Conservation (phyloP, 2,797 vertebrate species). For the Notolepis coatsorum region DNA sequence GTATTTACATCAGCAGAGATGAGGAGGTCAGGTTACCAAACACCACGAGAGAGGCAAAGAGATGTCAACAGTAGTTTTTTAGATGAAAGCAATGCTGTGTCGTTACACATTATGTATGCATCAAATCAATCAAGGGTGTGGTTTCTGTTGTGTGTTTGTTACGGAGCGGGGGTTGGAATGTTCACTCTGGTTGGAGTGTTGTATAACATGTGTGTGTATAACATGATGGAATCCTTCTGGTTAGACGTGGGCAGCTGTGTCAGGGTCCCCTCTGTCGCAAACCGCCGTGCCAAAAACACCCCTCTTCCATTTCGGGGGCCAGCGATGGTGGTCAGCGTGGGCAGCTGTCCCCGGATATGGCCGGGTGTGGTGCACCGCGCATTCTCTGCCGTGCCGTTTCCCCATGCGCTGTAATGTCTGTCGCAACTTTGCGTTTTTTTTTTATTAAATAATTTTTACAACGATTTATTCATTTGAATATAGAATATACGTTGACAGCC, state of each 20-base stretch:
- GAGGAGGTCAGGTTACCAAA: slow-evolving; percentile 39
- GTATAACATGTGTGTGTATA: too few species aligned
- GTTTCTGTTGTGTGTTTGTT: neutral
- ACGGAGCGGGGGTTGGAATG: slow-evolving; percentile 16
- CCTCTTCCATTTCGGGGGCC: slow-evolving; percentile 55
- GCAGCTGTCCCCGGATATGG: slow-evolving; percentile 53
- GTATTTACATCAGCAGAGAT: slow-evolving; percentile 34
- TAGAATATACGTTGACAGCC: too few species aligned
- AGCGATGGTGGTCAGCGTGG: slow-evolving; percentile 59
- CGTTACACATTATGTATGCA: too few species aligned
- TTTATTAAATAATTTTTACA: too few species aligned
- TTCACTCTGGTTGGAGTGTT: slow-evolving; percentile 15
- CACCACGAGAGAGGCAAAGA: neutral
- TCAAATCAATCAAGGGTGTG: too few species aligned
- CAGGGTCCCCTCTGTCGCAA: slow-evolving; percentile 62
- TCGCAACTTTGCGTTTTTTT: slow-evolving; percentile 5
- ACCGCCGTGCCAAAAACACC: slow-evolving; percentile 49
- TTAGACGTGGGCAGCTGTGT: slow-evolving; percentile 41
- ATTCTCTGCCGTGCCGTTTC: slow-evolving; percentile 51
- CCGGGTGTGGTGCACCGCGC: slow-evolving; percentile 36
- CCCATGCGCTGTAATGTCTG: slow-evolving; percentile 1
- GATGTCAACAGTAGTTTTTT: too few species aligned
- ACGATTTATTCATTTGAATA: too few species aligned
- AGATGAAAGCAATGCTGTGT: too few species aligned
- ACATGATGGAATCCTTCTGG: slow-evolving; percentile 45